phyloP scores from a whole-genome alignment of 2,797 vertebrate species.

The Liasis olivaceus region DNA sequence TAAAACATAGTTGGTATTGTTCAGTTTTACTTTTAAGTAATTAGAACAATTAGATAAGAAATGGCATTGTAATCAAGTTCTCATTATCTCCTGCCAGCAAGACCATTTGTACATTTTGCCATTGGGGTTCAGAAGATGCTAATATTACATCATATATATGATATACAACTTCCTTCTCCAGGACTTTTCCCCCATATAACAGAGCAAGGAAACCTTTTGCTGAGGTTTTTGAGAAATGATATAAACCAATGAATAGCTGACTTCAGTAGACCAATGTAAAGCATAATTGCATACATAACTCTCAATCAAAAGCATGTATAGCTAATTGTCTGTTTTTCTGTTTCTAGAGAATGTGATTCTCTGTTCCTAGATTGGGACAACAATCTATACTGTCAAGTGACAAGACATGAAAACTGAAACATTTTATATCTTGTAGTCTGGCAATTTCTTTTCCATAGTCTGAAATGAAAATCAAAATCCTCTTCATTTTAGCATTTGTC shows the following conservation, averaged over 20 bases:
- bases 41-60: neutral
- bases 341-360: neutral
- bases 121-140: neutral
- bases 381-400: fast-evolving
- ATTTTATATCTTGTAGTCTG: neutral
- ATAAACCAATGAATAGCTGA: neutral
- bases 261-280: neutral
- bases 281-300: neutral
- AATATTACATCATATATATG: neutral
- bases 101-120: neutral
- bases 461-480: constrained; percentile 7
- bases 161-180: neutral
- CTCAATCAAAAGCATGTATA: neutral
- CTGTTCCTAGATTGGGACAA: neutral
- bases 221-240: neutral
- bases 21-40: neutral
- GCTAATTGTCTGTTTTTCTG: neutral
- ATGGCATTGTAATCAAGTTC: neutral
- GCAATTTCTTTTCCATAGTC: neutral
- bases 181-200: neutral
- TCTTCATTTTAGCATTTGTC: constrained; percentile 12
- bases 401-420: neutral
- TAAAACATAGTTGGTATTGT: neutral
- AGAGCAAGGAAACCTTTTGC: neutral
- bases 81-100: neutral